These are phyloP conservation scores for Gastracanthus pulcherrimus DNA, from an alignment of 2,888 invertebrate species.

Conservation along the genomic window DNA sequence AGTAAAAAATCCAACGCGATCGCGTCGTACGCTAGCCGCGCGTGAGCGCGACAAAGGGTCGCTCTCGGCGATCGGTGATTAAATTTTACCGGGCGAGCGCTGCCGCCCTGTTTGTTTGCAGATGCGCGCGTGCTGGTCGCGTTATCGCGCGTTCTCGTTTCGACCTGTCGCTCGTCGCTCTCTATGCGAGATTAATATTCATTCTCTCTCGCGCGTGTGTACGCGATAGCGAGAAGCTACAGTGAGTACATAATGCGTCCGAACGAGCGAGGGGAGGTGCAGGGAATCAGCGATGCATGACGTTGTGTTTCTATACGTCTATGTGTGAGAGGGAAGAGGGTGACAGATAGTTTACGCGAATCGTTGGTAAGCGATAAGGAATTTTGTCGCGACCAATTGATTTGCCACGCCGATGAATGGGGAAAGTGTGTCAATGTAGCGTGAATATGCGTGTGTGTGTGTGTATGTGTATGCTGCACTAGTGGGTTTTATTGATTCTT, in stretches of 20 bases:
- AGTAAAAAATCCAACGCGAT: background rate
- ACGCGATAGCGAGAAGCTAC: background rate
- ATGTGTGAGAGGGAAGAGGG: background rate
- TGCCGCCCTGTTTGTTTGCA: background rate
- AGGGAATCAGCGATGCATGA: background rate
- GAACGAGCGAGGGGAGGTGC: background rate
- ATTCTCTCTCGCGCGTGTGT: background rate
- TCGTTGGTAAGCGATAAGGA: background rate
- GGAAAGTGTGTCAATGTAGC: background rate
- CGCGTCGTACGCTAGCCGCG: background rate
- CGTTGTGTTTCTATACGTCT: background rate
- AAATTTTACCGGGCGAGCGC: conserved; percentile 18
- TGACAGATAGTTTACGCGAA: conserved; percentile 8
- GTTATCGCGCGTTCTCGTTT: background rate
- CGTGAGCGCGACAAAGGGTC: background rate
- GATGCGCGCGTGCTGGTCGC: background rate
- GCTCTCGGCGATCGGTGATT: conserved; percentile 17
- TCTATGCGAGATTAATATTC: conserved; percentile 16
- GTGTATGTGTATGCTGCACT: background rate
- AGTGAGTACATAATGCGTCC: background rate
- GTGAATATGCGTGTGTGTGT: background rate
- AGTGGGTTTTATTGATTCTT: conserved; percentile 9
- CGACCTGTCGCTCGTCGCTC: background rate
- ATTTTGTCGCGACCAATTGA: conserved; percentile 14
- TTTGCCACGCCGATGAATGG: background rate